phyloP scores from a whole-genome alignment of 1,140 invertebrate genomes.

The Tribolium madens region DNA sequence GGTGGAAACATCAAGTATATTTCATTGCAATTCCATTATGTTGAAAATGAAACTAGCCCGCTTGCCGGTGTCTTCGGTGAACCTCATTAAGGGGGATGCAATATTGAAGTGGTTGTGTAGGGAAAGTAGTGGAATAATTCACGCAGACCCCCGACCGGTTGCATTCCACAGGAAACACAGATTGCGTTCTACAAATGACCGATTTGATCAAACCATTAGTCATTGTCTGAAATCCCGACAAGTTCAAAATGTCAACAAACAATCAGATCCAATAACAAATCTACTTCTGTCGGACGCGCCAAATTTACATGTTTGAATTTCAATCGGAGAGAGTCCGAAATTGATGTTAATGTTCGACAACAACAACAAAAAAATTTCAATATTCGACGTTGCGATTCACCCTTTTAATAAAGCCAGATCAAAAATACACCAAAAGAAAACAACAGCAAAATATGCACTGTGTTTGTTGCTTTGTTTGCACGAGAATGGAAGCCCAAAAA shows the following conservation, averaged over 20 bases:
- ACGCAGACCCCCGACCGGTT: background rate
- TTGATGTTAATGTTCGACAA: background rate
- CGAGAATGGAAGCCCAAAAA: no score
- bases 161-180: constrained; percentile 20
- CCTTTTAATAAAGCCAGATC: no score
- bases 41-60: constrained; percentile 2
- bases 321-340: background rate
- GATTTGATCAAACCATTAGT: constrained; percentile 26
- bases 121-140: constrained; percentile 10
- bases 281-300: background rate
- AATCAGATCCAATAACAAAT: constrained; percentile 22
- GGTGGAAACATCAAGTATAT: constrained; percentile 11
- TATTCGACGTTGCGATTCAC: background rate
- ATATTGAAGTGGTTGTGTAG: constrained; percentile 26
- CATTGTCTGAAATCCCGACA: constrained; percentile 8
- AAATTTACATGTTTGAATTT: constrained; percentile 13
- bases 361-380: background rate
- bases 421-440: no score
- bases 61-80: constrained; percentile 9
- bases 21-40: constrained; percentile 27
- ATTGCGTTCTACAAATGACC: constrained; percentile 25
- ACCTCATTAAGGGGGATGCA: constrained; percentile 15
- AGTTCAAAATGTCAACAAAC: constrained; percentile 36
- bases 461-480: no score
- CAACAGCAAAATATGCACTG: no score